A percentile compares a stretch with the other conserved stretches of the same genome.
phyloP scores from a whole-genome alignment of 92 coral and sea anemone species.

The Porites cylindrica region DNA sequence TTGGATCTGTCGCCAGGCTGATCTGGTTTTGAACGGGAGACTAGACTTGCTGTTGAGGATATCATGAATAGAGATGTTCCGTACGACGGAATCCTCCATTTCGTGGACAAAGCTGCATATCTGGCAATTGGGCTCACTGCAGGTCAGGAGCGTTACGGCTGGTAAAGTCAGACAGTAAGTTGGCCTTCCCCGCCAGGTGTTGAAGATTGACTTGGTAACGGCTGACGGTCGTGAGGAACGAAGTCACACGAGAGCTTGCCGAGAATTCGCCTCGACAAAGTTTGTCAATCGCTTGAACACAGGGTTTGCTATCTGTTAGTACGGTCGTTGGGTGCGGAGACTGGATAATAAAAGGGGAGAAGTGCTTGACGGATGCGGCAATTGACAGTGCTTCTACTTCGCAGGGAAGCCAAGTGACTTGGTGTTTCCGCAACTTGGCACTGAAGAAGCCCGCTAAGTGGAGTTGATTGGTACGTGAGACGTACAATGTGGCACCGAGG shows the following conservation, averaged over 20 bases:
- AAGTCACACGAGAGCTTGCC: conserved; percentile 10
- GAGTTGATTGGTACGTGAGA: no score
- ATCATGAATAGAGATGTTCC: background rate
- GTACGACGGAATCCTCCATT: conserved; percentile 49
- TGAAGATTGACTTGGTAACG: conserved; percentile 38
- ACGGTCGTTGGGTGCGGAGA: background rate
- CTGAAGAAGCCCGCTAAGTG: no score
- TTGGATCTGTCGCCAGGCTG: conserved; percentile 57
- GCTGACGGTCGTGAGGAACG: conserved; percentile 39
- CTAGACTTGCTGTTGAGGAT: conserved; percentile 28
- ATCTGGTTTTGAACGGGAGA: conserved; percentile 5
- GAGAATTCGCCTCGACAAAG: background rate
- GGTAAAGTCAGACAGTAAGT: conserved; percentile 37
- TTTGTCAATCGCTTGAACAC: background rate
- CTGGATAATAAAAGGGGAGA: background rate
- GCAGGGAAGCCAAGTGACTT: no score
- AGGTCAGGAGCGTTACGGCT: conserved; percentile 47
- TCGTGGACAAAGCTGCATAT: no score
- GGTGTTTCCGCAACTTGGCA: no score
- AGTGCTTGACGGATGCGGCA: no score
- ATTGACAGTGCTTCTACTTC: no score
- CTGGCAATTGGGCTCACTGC: background rate
- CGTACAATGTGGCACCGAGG: no score
- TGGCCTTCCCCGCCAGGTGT: conserved; percentile 38
- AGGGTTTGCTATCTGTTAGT: background rate